A percentile compares a stretch with the other conserved stretches of the same genome.
phyloP scores from a whole-genome alignment of 2,113 vertebrate species.

The Rhinopomastus cyanomelas region DNA sequence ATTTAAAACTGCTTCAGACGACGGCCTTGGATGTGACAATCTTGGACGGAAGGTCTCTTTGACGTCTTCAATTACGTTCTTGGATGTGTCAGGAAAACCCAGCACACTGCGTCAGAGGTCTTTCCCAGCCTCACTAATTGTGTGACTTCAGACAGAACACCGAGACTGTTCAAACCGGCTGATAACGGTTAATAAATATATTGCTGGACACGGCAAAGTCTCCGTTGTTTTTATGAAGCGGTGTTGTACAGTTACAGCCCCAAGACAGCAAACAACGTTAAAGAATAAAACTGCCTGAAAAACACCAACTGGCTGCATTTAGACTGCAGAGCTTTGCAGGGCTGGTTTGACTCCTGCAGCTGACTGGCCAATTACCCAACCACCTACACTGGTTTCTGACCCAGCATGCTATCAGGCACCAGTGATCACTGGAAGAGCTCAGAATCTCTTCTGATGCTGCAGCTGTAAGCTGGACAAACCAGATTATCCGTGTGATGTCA shows the following conservation, averaged over 20 bases:
- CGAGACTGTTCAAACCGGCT: background rate
- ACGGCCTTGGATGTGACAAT: no score
- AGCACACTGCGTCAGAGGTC: no score
- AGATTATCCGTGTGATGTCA: constrained; percentile 29
- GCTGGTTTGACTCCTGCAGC: background rate
- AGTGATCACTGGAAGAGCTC: background rate
- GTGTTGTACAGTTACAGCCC: background rate
- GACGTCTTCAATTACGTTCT: no score
- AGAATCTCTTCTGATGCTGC: constrained; percentile 1
- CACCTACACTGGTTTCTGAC: background rate
- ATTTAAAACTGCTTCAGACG: background rate
- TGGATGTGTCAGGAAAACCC: no score
- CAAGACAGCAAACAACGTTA: background rate
- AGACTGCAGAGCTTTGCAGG: background rate
- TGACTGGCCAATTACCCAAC: background rate
- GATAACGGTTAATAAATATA: background rate
- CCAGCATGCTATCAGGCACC: background rate
- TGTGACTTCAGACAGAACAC: background rate
- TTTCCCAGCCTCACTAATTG: no score
- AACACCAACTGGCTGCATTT: background rate
- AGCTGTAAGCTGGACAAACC: constrained; percentile 13
- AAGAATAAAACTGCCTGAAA: background rate
- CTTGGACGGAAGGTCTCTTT: no score
- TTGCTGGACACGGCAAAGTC: background rate
- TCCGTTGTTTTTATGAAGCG: background rate